A percentile compares a stretch with the other conserved stretches of the same genome.
Evolutionary conservation across 2,797 vertebrate genomes (phyloP).

Genomic region (Alauda arvensis): DNA sequence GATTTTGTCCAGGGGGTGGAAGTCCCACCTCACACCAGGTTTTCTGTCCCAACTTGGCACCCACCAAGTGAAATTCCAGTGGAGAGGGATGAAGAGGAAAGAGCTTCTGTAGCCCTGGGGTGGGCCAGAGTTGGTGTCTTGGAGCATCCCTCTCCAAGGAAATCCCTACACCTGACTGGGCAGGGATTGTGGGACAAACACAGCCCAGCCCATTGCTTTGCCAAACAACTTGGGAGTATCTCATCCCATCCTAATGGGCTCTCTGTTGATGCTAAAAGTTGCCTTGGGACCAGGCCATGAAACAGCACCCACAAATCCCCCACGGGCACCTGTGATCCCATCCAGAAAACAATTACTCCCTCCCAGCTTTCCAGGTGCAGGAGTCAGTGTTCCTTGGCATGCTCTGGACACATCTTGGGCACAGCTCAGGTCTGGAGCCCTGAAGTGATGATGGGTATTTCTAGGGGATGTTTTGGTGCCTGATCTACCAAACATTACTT

Average conservation of each 20-base stretch:
- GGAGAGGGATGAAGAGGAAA: background rate
- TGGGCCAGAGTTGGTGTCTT: rapidly evolving
- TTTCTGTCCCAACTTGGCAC: background rate
- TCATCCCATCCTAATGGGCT: background rate
- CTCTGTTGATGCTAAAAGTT: background rate
- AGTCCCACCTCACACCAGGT: rapidly evolving
- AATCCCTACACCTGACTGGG: background rate
- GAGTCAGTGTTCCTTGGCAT: background rate
- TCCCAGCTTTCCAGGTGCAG: background rate
- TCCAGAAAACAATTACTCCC: background rate
- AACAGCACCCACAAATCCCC: background rate
- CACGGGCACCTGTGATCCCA: background rate
- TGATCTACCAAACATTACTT: background rate
- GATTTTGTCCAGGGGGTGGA: background rate
- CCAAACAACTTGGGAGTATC: rapidly evolving
- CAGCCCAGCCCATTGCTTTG: background rate
- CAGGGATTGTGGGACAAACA: background rate
- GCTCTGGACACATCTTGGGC: background rate
- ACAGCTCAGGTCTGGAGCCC: background rate
- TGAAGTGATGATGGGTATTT: background rate
- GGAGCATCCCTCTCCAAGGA: background rate
- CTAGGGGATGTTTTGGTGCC: background rate
- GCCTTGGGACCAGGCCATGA: background rate
- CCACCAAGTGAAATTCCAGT: rapidly evolving
- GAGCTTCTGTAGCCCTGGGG: background rate